Percentiles rank a stretch among this genome's conserved stretches.
These are phyloP conservation scores for Panonychus citri DNA, from an alignment of 1,140 invertebrate species.

Conservation along the genomic window DNA sequence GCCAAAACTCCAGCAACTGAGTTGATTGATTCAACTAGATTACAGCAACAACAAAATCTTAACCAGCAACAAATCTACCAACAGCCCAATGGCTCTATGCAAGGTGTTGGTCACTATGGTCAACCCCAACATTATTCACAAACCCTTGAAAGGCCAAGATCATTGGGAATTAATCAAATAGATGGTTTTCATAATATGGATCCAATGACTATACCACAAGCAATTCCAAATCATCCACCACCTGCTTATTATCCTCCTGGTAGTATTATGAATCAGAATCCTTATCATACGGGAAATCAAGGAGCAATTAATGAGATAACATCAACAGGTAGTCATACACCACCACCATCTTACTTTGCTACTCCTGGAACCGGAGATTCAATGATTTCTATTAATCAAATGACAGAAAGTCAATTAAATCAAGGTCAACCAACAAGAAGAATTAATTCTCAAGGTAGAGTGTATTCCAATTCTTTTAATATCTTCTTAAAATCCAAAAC, in stretches of 20 bases:
- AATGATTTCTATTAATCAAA: not conserved
- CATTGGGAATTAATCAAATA: conserved; percentile 37
- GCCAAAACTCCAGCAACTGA: conserved; percentile 28
- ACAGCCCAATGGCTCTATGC: not conserved
- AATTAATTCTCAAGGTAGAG: not conserved
- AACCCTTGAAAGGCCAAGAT: conserved; percentile 31
- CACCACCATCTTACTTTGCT: conserved; percentile 14
- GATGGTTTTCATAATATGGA: conserved; percentile 3
- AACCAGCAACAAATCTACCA: not conserved
- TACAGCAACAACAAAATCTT: not conserved
- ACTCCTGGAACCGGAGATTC: conserved; percentile 17
- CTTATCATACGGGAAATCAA: not conserved
- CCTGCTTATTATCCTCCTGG: not conserved
- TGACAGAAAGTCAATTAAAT: not conserved
- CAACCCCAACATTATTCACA: not conserved
- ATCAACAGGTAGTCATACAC: not conserved
- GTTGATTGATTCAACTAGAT: conserved; percentile 1
- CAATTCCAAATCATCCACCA: not conserved
- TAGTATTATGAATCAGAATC: not conserved
- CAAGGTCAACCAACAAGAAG: conserved; percentile 2
- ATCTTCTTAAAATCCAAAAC: no score
- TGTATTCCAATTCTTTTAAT: no score
- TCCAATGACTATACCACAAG: not conserved
- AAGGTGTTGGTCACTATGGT: no score
- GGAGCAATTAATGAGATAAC: not conserved